Conservation (phyloP, 2,113 vertebrate species). For the Micronisus gabar region DNA sequence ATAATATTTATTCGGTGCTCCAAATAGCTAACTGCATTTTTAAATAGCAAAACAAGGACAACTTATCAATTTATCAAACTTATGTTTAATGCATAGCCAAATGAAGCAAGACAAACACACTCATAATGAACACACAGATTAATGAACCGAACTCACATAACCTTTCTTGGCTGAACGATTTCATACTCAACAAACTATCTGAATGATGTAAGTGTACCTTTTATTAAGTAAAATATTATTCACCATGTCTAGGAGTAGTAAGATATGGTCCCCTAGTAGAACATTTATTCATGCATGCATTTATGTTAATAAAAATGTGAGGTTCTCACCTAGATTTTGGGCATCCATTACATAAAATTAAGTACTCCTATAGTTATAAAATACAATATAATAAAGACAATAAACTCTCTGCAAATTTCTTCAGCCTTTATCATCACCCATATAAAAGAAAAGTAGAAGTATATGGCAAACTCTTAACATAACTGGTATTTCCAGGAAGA, state of each 20-base stretch:
- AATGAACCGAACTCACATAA: background rate
- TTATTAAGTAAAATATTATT: background rate
- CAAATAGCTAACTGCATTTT: background rate
- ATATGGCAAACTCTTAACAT: background rate
- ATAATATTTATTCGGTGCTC: background rate
- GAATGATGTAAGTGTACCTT: background rate
- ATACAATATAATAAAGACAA: background rate
- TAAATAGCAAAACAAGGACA: background rate
- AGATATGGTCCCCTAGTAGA: background rate
- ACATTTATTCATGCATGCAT: background rate
- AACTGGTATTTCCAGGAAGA: background rate
- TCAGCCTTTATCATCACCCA: background rate
- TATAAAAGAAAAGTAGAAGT: background rate
- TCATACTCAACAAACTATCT: background rate
- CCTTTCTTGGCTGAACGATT: background rate
- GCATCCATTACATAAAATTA: background rate
- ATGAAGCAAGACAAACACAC: background rate
- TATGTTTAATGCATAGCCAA: background rate
- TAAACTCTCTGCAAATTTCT: background rate
- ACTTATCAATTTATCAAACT: background rate
- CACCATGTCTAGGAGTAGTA: background rate
- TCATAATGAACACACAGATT: background rate
- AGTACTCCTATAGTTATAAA: background rate
- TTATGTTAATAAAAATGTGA: background rate
- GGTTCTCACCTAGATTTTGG: background rate